These are phyloP conservation scores for Vidua macroura DNA, from an alignment of 2,113 vertebrate species.

Conservation along the genomic window DNA sequence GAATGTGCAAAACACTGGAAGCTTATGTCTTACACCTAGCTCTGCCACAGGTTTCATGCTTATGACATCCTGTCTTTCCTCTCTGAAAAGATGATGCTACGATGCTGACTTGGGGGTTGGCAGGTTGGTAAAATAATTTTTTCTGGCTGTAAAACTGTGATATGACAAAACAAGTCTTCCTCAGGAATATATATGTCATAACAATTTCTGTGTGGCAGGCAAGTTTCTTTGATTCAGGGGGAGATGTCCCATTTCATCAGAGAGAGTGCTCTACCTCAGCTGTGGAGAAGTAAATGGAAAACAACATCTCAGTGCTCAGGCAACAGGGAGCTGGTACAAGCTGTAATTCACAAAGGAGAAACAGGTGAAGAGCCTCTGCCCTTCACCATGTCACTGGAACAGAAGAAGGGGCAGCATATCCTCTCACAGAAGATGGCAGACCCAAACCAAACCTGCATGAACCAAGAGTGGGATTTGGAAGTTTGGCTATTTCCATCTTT, in stretches of 20 bases:
- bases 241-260: constrained; percentile 2
- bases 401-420: not conserved
- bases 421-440: not conserved
- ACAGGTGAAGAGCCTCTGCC: not conserved
- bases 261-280: not conserved
- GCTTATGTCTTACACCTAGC: not conserved
- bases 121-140: not conserved
- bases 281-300: not conserved
- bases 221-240: not conserved
- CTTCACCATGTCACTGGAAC: not conserved
- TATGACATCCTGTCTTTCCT: not conserved
- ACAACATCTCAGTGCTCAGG: not conserved
- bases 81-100: not conserved
- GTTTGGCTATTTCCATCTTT: not conserved
- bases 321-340: not conserved
- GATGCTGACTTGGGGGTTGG: not conserved
- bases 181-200: not conserved
- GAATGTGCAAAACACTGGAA: not conserved
- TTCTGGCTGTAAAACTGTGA: not conserved
- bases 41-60: not conserved
- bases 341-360: not conserved
- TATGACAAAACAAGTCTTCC: not conserved
- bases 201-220: not conserved
- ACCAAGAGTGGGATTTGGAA: not conserved
- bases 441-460: not conserved